Percentiles rank a stretch among this genome's conserved stretches.
These are phyloP conservation scores for Aphelenchoides fujianensis DNA, from an alignment of 1,140 invertebrate species.

Conservation along the genomic window DNA sequence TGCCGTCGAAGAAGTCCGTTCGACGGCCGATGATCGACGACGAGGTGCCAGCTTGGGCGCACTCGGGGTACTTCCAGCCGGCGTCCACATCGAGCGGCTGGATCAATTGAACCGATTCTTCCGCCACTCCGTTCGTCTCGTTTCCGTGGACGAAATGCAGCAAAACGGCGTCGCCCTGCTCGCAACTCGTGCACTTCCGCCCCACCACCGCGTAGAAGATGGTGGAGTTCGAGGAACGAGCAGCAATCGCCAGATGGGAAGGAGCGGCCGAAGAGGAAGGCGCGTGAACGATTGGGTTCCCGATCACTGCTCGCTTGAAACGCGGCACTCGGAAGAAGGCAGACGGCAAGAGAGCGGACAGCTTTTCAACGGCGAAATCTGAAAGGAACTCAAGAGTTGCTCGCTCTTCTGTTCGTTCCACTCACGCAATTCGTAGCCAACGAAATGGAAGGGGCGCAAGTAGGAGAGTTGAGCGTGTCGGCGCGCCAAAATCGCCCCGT, in stretches of 20 bases:
- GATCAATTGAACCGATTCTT: constrained; percentile 31
- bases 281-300: too few species aligned
- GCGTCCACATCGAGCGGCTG: too few species aligned
- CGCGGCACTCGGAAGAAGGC: too few species aligned
- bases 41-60: too few species aligned
- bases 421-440: too few species aligned
- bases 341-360: too few species aligned
- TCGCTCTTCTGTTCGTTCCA: too few species aligned
- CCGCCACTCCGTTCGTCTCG: not conserved
- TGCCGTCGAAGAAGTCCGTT: not conserved
- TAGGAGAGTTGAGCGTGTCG: constrained; percentile 31
- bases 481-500: constrained; percentile 25
- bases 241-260: not conserved
- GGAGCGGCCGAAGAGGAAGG: too few species aligned
- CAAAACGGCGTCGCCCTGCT: not conserved
- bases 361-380: not conserved
- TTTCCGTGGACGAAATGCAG: not conserved
- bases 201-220: not conserved
- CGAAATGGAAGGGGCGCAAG: constrained; percentile 36
- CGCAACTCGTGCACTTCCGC: not conserved
- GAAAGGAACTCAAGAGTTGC: too few species aligned
- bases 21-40: too few species aligned
- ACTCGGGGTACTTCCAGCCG: constrained; percentile 51
- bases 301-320: not conserved
- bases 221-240: not conserved